A percentile compares a stretch with the other conserved stretches of the same genome.
Conservation (phyloP, 2,797 vertebrate genomes). For the Heterohyrax brucei region DNA sequence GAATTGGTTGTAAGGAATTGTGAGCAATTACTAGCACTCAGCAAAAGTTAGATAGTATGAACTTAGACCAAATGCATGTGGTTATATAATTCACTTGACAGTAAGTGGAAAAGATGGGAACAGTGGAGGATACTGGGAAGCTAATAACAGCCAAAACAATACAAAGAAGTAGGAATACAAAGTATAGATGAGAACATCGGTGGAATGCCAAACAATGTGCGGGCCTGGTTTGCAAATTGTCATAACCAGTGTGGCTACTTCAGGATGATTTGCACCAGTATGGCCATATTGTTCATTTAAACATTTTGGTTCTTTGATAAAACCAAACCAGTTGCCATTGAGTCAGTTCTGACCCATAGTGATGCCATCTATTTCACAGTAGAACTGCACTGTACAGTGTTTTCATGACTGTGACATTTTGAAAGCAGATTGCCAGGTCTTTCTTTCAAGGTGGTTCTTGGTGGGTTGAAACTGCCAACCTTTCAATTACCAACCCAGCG, state of each 20-base stretch:
- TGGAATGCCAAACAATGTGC: neutral
- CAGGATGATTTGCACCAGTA: neutral
- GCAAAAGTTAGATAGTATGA: neutral
- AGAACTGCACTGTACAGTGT: too few species aligned
- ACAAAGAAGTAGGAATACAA: neutral
- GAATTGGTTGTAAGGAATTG: neutral
- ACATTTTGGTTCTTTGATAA: neutral
- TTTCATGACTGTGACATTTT: too few species aligned
- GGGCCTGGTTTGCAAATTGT: neutral
- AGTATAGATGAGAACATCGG: neutral
- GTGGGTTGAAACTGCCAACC: too few species aligned
- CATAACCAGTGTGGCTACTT: neutral
- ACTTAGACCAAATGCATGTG: neutral
- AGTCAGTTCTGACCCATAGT: too few species aligned
- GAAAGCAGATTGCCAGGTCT: too few species aligned
- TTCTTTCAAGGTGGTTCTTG: too few species aligned
- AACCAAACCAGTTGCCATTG: too few species aligned
- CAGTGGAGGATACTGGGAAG: neutral
- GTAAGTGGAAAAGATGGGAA: neutral
- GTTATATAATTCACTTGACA: neutral
- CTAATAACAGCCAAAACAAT: neutral
- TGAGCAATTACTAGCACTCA: neutral
- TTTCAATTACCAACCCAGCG: too few species aligned
- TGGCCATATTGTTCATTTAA: neutral
- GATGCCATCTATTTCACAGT: too few species aligned